phyloP scores from a whole-genome alignment of 2,888 invertebrate genomes.

The Chrysolina oricalcia region DNA sequence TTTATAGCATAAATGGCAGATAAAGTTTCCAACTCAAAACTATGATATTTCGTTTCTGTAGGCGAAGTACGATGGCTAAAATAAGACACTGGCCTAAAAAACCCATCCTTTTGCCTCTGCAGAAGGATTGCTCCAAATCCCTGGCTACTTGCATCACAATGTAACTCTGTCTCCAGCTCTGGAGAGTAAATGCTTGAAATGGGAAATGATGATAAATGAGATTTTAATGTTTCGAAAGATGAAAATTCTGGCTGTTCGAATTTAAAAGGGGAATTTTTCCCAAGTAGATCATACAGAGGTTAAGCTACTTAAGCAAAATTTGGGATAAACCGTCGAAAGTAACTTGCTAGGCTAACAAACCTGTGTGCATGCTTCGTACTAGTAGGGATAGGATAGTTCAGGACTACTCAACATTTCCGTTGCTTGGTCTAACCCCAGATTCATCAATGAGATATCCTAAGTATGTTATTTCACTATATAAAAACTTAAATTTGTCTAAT shows the following conservation, averaged over 20 bases:
- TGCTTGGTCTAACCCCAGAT: constrained; percentile 21
- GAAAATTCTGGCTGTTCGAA: too few species aligned
- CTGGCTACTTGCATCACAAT: too few species aligned
- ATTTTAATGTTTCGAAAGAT: constrained; percentile 49
- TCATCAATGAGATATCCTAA: constrained; percentile 37
- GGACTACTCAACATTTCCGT: too few species aligned
- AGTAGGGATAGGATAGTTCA: too few species aligned
- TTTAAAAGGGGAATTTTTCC: constrained; percentile 52
- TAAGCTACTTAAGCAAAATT: constrained; percentile 54
- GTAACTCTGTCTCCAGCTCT: too few species aligned
- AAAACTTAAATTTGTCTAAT: constrained; percentile 39
- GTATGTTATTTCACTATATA: constrained; percentile 38
- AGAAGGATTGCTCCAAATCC: too few species aligned
- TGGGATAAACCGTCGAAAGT: constrained; percentile 57
- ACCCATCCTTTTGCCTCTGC: too few species aligned
- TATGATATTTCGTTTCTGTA: too few species aligned
- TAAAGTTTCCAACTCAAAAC: constrained; percentile 63
- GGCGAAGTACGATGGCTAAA: too few species aligned
- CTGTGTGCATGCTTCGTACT: constrained; percentile 45
- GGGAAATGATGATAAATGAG: constrained; percentile 53
- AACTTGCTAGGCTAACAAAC: constrained; percentile 56
- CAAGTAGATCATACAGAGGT: constrained; percentile 55
- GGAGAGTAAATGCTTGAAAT: constrained; percentile 55
- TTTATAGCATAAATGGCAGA: constrained; percentile 58
- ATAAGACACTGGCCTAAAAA: too few species aligned